Evolutionary conservation across 2,888 invertebrate species (phyloP), one percentile per base, ranked within the genome.

Genomic region (Anthrax anthrax): DNA sequence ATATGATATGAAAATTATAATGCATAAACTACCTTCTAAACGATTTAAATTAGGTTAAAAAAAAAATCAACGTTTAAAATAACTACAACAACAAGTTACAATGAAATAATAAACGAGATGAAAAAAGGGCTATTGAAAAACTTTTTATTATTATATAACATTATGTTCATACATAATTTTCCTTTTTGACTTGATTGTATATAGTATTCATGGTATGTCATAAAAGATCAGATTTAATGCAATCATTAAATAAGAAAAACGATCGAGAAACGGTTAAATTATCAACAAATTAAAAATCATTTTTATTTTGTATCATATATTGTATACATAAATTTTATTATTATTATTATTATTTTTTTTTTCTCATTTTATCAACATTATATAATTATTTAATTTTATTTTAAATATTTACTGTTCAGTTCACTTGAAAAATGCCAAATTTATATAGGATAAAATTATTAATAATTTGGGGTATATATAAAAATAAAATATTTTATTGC

Each of bases 401-500:
- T 42, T 41, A 42, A 38, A 44, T 39, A 47, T 37, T 46, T 39
- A 42, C 37, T 43, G 37, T 42, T 40, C 48, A 46, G 46, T 48
- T 48, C 45, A 48, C 40, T 42, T 48, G 41, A 43, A 32, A 48
- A 48, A 40, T 45, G 38, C 42, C 39, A 39, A 47, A 29, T 42
- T 36, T 27, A 37, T n/a, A n/a, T 46, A 48, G 43, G 46, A 43
- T 46, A 43, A 27, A 8, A 27, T 9, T 8, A 8, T 8, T 23
- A 23, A 46, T 48, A 37, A 39, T 43, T 40, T 46, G 46, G 48
- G 40, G 43, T 46, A 46, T 48, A 42, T 44, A 14, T 36, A 43
- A 36, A 29, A 39, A 27, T 27, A 9, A 27, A 27, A 8, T 27
- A 5, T 8, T 27, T 27, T 27, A 27, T 29, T 18, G 19, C 39